Evolutionary conservation across 2,113 vertebrate species (phyloP), one percentile per base, ranked within the genome.

Genomic region (Thalassoma bifasciatum): DNA sequence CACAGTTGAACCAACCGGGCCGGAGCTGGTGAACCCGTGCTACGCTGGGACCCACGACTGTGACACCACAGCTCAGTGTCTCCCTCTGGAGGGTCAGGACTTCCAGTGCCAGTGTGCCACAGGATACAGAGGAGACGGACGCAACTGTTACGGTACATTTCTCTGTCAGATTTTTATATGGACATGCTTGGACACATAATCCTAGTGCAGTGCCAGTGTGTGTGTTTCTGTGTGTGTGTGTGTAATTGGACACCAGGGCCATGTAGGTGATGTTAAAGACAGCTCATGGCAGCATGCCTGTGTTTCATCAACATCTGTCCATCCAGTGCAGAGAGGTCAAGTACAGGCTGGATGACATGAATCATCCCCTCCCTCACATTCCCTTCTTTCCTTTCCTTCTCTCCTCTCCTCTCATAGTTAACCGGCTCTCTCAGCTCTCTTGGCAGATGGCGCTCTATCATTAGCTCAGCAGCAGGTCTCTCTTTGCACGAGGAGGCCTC

Each of bases 51-150:
- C 70, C 5, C 98, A 99, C 1, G 10, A 75, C 0, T 99, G 98
- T 22, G 95, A 96, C 91, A 94, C 87, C 0, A 91, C 91, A 0
- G 97, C 97, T 0, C 94, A 90, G 75, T 99, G 98, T 67, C 88
- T 92, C 46, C 95, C 96, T 0, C 94, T 91, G 0, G 82, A 92
- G n/a, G 66, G 38, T 0, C 79, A 82, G 14, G 81, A 83, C 42
- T 98, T 96, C 91, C 92, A 86, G 8, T 99, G 98, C 16, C 92
- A 94, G 82, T 99, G 98, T n/a, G 51, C 93, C 0, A 90, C 94
- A 0, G 98, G 98, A 0, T 98, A 96, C 88, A 91, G 79, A 26
- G 88, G 94, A 8, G 95, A 98, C 0, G 96, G 97, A 62, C 92
- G 78, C 78, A 96, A 94, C 69, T 99, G 98, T 57, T 88, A 62